Evolutionary conservation across 2,113 vertebrate genomes (phyloP), one percentile per base, ranked within the genome.

Genomic region (Nesogale talazaci): DNA sequence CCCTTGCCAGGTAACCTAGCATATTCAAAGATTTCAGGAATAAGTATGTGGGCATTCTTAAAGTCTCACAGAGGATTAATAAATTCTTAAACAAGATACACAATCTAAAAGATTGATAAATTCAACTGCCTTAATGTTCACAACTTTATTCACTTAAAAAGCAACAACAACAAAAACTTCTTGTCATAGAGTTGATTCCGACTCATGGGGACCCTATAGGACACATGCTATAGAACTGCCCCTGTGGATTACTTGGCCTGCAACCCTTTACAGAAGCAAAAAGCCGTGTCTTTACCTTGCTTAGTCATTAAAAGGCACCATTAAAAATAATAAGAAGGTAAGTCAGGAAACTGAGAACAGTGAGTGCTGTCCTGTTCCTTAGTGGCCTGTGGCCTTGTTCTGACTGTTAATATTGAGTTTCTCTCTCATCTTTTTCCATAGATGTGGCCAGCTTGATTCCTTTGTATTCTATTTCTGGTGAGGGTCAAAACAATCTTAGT

Each of bases 291-390:
- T 46, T 46, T 46, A 46, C 10, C 42, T 10, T 46, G 42, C 42
- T 46, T 46, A 46, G 5, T 46, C 42, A 46, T 46, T 46, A 65
- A 65, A 65, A 80, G 56, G 9, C 20, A n/a, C 59, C 38, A n/a
- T 75, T 79, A 84, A 77, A 10, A 8, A 63, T 36, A 88, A 90
- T 92, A 31, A 89, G 79, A 90, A 74, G 40, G 25, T 72, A 89
- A 92, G 70, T 15, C 12, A 75, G 20, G 84, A 94, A 65, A 25
- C 89, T 61, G 42, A 5, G 76, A 88, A 65, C 7, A 67, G 2
- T 83, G 88, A 92, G 10, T 94, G 34, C 72, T 87, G 42, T 46
- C 42, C 42, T 10, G 42, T 46, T 46, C 42, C 42, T 10, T 10
- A 46, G 42, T 46, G 42, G 42, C 42, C 42, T 10, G 6, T 46